Base-by-base conservation (phyloP, 1,140 invertebrate species). In the Lepidurus couesii region DNA sequence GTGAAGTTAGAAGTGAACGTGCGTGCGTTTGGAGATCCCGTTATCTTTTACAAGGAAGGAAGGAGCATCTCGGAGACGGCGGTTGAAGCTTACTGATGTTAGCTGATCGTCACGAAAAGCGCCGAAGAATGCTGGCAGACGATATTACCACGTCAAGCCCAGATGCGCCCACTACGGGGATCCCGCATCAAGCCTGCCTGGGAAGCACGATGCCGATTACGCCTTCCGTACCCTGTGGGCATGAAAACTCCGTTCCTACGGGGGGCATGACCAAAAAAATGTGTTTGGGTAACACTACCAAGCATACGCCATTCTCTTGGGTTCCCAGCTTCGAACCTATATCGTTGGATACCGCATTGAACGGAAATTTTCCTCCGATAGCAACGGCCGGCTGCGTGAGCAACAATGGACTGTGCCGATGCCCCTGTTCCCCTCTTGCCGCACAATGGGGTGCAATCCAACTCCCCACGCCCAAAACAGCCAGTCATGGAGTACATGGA, bases 41-140 rank as follows among this genome's bases (percentile, higher is more conserved):
- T 9, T 10, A 65, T 16, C n/a, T 65, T 16, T 13, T 21, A 13
- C 6, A 65, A 65, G 9, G 21, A 65, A 21, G 9, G 53, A n/a
- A 65, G 21, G 16, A 65, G 8, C 21, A 65, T 16, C 16, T 9
- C 53, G 21, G 16, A 21, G n/a, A 65, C 45, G 53, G 16, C 53
- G 16, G 9, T n/a, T 16, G 21, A 65, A 16, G 53, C 53, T n/a
- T 21, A 9, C 21, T 21, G 53, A 65, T 65, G 53, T 21, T 65
- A 13, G 16, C 16, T 65, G 53, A 65, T 65, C 53, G 53, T 7
- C 16, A 65, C 53, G 53, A 65, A 21, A 65, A 65, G 21, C 53
- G 53, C 53, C 53, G 53, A 65, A 65, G 53, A 65, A 65, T 65
- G 53, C 53, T 21, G 53, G 53, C 53, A 7, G 53, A 65, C 13